Base-by-base conservation (phyloP, 2,797 vertebrate genomes). In the Florisuga fusca region DNA sequence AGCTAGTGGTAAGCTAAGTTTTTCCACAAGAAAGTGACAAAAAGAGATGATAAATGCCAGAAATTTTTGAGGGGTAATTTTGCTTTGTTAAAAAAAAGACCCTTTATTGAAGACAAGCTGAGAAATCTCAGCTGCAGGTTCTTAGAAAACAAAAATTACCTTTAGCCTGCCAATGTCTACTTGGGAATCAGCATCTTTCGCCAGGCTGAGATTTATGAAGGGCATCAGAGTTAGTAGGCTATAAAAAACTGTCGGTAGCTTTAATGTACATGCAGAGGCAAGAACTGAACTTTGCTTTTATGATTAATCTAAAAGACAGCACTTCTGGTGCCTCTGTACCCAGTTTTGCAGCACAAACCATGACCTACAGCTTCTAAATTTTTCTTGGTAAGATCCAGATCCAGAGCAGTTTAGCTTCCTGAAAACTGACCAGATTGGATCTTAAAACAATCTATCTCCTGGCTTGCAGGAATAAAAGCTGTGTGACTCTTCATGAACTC, bases 281-380 rank as follows among this genome's bases (percentile, higher is more conserved):
- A 79, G 59, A 33, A 63, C 54, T 90, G 53, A 91, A 91, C 62
- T 82, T 87, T 36, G 17, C 57, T 95, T 92, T 89, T 73, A 69
- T 92, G 66, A 78, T 88, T 73, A 86, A 88, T 92, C 54, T 69
- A 72, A 86, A 93, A 90, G 62, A 69, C 79, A 87, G 34, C 15
- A 26, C 22, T 93, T 90, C 27, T 93, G 48, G 55, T 90, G 18
- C 20, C 66, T 86, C 76, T 79, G 59, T 75, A 51, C 31, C 59
- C 33, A 33, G 17, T 93, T 96, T 90, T 82, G 29, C 18, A 93
- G 74, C 26, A 79, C 57, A 86, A 75, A 74, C 51, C n/a, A 46
- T 72, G 59, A 86, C 69, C 66, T 92, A 63, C 50, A 79, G n/a
- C 33, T 84, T 73, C 26, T 80, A 9, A 41, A 53, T n/a, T 46